These are phyloP conservation scores for Pyrgus malvae DNA, from an alignment of 2,888 invertebrate genomes.

Conservation along the genomic window DNA sequence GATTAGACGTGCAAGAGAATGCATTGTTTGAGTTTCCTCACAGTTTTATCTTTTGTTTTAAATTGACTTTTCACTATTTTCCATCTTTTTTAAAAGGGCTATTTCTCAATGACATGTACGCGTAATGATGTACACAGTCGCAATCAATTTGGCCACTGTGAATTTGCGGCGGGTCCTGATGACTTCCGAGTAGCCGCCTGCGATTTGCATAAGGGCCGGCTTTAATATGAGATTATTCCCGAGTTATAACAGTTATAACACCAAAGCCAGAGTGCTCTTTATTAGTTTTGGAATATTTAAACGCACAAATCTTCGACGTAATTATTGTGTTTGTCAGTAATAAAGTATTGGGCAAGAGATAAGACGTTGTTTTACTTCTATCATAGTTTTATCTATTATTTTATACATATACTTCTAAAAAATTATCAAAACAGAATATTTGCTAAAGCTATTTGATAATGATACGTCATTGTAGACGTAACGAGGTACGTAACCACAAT, in stretches of 20 bases:
- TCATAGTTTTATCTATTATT: no score
- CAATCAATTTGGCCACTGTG: constrained; percentile 64
- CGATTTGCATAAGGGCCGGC: constrained; percentile 77
- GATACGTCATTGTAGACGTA: constrained; percentile 40
- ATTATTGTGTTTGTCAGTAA: no score
- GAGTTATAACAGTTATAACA: constrained; percentile 57
- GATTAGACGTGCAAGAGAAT: background rate
- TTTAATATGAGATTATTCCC: constrained; percentile 77
- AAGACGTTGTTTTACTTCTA: no score
- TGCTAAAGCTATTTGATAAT: constrained; percentile 37
- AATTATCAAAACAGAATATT: no score
- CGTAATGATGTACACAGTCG: constrained; percentile 47
- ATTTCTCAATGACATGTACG: constrained; percentile 38
- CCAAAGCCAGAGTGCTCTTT: constrained; percentile 64
- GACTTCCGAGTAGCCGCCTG: constrained; percentile 78
- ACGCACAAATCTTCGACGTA: no score
- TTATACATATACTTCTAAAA: no score
- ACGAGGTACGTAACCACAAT: constrained; percentile 55
- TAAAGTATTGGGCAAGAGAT: no score
- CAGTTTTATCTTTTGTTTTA: no score
- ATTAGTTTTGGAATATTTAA: constrained; percentile 74
- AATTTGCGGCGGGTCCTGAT: constrained; percentile 47
- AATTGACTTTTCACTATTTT: no score
- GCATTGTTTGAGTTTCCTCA: no score
- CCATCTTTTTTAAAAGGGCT: constrained; percentile 9